Percentiles rank a stretch among this genome's conserved stretches.
These are phyloP conservation scores for Sarcophaga carnaria DNA, from an alignment of 2,888 invertebrate species.

Conservation along the genomic window DNA sequence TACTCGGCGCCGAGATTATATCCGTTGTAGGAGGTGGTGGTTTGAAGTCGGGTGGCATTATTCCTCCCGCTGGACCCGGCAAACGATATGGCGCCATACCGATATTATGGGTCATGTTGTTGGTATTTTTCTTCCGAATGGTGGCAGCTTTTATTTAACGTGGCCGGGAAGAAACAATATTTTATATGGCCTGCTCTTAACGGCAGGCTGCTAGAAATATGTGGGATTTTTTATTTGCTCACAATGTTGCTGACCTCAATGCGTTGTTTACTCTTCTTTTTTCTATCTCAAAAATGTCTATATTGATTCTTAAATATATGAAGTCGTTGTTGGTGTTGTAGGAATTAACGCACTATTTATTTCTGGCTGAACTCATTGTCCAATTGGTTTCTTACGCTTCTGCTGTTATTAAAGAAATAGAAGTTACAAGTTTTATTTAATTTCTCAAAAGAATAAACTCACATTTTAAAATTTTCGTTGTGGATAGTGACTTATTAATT, in stretches of 20 bases:
- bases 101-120: constrained; percentile 90
- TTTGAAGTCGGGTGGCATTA: constrained; percentile 89
- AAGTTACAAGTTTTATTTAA: neutral
- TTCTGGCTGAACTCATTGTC: constrained; percentile 16
- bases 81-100: constrained; percentile 91
- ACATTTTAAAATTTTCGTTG: neutral
- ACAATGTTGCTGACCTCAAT: neutral
- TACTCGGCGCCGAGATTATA: constrained; percentile 89
- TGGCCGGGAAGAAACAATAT: constrained; percentile 55
- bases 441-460: neutral
- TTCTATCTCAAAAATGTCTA: constrained; percentile 4
- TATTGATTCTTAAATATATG: constrained; percentile 9
- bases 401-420: constrained; percentile 7
- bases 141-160: constrained; percentile 77
- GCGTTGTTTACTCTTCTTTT: neutral
- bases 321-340: constrained; percentile 12
- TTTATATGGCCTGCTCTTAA: constrained; percentile 54
- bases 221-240: neutral
- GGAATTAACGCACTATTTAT: constrained; percentile 4
- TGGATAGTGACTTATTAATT: neutral
- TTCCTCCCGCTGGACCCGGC: constrained; percentile 85
- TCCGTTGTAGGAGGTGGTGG: constrained; percentile 85
- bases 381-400: constrained; percentile 9
- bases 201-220: constrained; percentile 54
- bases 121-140: constrained; percentile 81